Conservation (phyloP, 2,797 vertebrate species). For the Antennarius maculatus region DNA sequence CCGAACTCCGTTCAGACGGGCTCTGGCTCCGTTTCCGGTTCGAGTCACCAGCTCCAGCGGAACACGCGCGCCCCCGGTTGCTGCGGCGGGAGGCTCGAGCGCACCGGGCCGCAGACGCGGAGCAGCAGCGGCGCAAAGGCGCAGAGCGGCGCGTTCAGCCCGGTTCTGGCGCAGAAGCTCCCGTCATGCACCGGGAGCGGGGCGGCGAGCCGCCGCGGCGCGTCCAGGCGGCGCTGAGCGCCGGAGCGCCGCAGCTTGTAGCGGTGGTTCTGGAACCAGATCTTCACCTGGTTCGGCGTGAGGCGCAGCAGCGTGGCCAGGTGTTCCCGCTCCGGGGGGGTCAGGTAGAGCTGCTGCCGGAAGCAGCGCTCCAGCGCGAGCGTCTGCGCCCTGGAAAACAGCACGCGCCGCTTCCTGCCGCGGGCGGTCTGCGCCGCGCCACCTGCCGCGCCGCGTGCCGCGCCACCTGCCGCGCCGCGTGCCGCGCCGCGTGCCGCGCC, state of each 20-base stretch:
- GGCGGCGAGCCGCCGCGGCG: conserved; percentile 85
- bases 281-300: conserved; percentile 94
- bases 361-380: conserved; percentile 92
- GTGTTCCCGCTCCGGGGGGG: conserved; percentile 91
- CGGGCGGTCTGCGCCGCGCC: conserved; percentile 72
- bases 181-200: conserved; percentile 89
- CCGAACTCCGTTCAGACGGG: neutral
- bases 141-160: conserved; percentile 69
- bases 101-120: conserved; percentile 82
- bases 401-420: conserved; percentile 85
- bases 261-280: conserved; percentile 96
- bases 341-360: conserved; percentile 92
- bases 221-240: conserved; percentile 87
- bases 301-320: conserved; percentile 90
- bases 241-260: conserved; percentile 93
- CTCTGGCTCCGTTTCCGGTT: too few relatives aligned
- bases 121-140: conserved; percentile 65
- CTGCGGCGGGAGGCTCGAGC: conserved; percentile 72
- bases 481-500: conserved; percentile 80
- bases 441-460: conserved; percentile 6
- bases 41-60: conserved; percentile 90
- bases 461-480: too few relatives aligned
- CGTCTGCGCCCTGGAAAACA: conserved; percentile 93
- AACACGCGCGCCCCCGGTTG: conserved; percentile 83
- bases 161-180: conserved; percentile 84